Base-by-base conservation (phyloP, 2,797 vertebrate genomes). In the Scolopax rusticola region DNA sequence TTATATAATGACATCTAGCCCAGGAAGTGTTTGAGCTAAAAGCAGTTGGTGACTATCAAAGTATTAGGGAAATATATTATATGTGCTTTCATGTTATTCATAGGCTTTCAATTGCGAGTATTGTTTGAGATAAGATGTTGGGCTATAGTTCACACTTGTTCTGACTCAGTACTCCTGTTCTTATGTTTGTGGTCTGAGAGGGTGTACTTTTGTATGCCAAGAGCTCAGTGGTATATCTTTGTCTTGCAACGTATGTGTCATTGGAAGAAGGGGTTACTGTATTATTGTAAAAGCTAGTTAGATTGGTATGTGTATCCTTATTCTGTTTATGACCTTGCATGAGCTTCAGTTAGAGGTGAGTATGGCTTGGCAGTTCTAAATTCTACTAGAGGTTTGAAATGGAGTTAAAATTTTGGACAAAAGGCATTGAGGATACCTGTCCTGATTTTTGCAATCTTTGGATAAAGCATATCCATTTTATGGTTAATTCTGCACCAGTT, bases 271-370 rank as follows among this genome's bases (percentile, higher is more conserved):
- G 10, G 7, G 7, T 61, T 90, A 33, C 48, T 85, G 9, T 54
- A 41, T 67, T 79, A 41, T 16, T 67, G 32, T 68, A 56, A 69
- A 80, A 50, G 47, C 48, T 43, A 18, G 6, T 48, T 79, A 68
- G 48, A 50, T 68, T 61, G 0, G 0, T 45, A 3, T 21, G 3
- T 64, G 64, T 36, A 16, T 71, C 5, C 20, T 60, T 69, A 4
- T 16, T 83, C n/a, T 15, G 41, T 14, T 92, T 93, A 51, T 60
- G 48, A 56, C 21, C 23, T 25, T 45, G 9, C 11, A 15, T 48
- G 45, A 69, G 12, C 63, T 63, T 32, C 5, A 8, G 36, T 77
- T 32, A 48, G 51, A 71, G 21, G 11, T 65, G 9, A 77, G 10
- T 28, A 12, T 69, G 64, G 11, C 23, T 84, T 80, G 41, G 12